A percentile compares a stretch with the other conserved stretches of the same genome.
phyloP scores from a whole-genome alignment of 2,888 invertebrate species.

The Toxonevra muliebris region DNA sequence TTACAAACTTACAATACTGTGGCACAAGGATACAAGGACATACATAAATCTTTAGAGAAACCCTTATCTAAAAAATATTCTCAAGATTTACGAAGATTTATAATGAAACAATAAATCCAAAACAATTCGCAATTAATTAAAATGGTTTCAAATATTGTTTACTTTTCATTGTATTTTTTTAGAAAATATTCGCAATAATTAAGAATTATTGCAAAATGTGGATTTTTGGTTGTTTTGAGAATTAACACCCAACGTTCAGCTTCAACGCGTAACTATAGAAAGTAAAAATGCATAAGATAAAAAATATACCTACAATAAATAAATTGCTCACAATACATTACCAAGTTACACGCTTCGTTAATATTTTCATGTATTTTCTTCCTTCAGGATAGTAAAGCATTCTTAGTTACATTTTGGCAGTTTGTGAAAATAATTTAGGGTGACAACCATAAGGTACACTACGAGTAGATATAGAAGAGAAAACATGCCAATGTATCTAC shows the following conservation, averaged over 20 bases:
- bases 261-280: not conserved
- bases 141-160: constrained; percentile 17
- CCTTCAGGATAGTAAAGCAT: not conserved
- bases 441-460: constrained; percentile 5
- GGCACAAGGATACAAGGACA: constrained; percentile 4
- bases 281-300: constrained; percentile 21
- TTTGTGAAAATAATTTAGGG: constrained; percentile 5
- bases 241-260: constrained; percentile 2
- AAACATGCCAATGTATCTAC: too few relatives aligned
- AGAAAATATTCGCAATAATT: constrained; percentile 26
- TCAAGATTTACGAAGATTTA: not conserved
- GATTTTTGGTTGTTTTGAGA: not conserved
- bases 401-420: too few relatives aligned
- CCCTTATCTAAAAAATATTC: not conserved
- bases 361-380: constrained; percentile 12
- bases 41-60: constrained; percentile 29
- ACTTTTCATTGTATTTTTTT: not conserved
- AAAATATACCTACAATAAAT: constrained; percentile 26
- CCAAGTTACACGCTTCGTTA: constrained; percentile 41
- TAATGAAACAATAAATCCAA: constrained; percentile 6
- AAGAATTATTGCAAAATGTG: constrained; percentile 37
- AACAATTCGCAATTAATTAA: constrained; percentile 36
- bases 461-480: not conserved
- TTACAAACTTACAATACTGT: not conserved
- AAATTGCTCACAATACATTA: constrained; percentile 35